These are phyloP conservation scores for Sebastes trivittatus DNA, from an alignment of 2,797 vertebrate genomes.

Conservation along the genomic window DNA sequence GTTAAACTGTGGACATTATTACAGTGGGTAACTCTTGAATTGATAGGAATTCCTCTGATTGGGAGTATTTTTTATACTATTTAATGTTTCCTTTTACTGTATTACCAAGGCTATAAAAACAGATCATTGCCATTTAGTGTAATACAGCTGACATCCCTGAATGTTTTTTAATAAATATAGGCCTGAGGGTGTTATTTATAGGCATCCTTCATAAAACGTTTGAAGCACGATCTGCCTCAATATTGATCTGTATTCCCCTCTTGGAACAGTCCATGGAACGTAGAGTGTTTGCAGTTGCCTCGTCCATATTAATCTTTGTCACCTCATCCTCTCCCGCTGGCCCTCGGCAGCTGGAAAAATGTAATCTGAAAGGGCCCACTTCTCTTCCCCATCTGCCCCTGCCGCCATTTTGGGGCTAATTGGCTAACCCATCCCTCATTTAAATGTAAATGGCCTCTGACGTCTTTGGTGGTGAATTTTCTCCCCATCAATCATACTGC, in stretches of 20 bases:
- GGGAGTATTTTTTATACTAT: background rate
- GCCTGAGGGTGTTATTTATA: background rate
- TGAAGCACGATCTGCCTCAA: background rate
- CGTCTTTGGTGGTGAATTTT: conserved; percentile 27
- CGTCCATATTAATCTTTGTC: conserved; percentile 27
- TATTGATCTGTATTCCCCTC: background rate
- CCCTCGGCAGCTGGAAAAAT: conserved; percentile 46
- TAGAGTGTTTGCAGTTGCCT: background rate
- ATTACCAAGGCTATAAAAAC: background rate
- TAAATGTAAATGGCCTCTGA: conserved; percentile 70
- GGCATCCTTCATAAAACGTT: background rate
- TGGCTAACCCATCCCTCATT: conserved; percentile 59
- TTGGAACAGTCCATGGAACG: background rate
- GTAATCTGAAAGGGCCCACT: conserved; percentile 31
- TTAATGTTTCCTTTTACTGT: background rate
- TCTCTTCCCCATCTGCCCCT: conserved; percentile 37
- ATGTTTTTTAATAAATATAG: background rate
- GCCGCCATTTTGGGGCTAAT: conserved; percentile 55
- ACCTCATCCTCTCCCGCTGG: conserved; percentile 7
- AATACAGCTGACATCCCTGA: background rate
- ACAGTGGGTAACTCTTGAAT: background rate
- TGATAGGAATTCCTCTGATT: background rate
- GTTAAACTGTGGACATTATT: background rate
- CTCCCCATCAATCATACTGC: conserved; percentile 47
- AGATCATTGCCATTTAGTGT: background rate